Evolutionary conservation across 2,113 vertebrate species (phyloP), one percentile per base, ranked within the genome.

Genomic region (Perccottus glenii): DNA sequence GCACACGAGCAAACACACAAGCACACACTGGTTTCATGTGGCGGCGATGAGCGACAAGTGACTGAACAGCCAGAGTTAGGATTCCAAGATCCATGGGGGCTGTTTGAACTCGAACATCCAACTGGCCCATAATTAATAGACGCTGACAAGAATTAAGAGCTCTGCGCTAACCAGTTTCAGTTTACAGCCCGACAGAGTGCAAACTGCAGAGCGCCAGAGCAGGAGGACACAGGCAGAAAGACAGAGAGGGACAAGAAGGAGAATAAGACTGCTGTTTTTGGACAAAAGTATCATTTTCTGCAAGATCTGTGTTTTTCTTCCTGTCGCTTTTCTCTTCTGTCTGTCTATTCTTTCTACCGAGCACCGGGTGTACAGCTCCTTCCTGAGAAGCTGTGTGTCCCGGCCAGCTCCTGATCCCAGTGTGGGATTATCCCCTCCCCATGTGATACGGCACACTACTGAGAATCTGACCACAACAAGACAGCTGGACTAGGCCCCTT

Each of bases 141-240:
- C 78, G 80, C 86, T 92, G 90, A 92, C 87, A 92, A 86, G 90
- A 92, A 91, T 92, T 89, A 91, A 90, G 75, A 91, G 82, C 84
- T 86, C 87, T 82, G 81, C 38, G 82, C 66, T 84, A 88, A 85
- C 85, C 81, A 87, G 90, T 89, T 81, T 90, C 88, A 75, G 78
- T 85, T 90, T 90, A 90, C 86, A 87, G 81, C 77, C 73, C 72
- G 69, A 64, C 40, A 45, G 70, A 11, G 53, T 51, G 69, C 64
- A 75, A 83, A 73, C 33, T 44, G 44, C 61, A 62, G 63, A 77
- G 74, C 77, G 42, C 11, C 33, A 10, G 50, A 45, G 67, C 75
- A 64, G 68, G 60, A 75, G 71, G 67, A 67, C 77, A 77, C 47
- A 64, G 43, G 42, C 42, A 67, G 45, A 65, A 40, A 5, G 46